A percentile compares a stretch with the other conserved stretches of the same genome.
Evolutionary conservation across 2,113 vertebrate species (phyloP).

Genomic region (Paratilapia polleni): DNA sequence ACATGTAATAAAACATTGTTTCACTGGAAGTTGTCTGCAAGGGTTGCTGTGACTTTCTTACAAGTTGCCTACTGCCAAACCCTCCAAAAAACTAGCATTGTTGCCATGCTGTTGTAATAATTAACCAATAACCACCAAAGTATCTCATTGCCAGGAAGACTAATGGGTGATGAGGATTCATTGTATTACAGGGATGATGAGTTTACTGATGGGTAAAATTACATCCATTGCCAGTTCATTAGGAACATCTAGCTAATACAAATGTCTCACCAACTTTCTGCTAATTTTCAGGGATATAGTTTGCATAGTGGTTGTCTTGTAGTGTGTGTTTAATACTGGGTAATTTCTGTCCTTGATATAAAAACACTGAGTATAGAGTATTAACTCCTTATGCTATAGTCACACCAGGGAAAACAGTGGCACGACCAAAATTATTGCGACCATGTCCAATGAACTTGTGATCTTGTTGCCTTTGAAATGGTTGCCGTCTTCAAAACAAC

Average conservation of each 20-base stretch:
- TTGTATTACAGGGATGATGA: too few relatives aligned
- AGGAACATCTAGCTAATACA: not conserved
- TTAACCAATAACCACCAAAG: not conserved
- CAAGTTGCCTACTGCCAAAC: not conserved
- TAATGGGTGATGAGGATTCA: not conserved
- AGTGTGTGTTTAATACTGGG: not conserved
- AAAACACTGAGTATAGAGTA: too few relatives aligned
- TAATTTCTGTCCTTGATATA: not conserved
- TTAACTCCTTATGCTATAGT: too few relatives aligned
- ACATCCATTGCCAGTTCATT: not conserved
- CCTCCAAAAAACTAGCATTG: not conserved
- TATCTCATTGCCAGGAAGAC: not conserved
- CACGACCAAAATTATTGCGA: too few relatives aligned
- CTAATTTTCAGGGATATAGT: not conserved
- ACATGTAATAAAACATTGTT: constrained; percentile 61
- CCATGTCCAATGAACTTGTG: too few relatives aligned
- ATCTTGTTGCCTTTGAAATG: too few relatives aligned
- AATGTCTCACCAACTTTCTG: not conserved
- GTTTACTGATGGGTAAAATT: too few relatives aligned
- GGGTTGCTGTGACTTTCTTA: not conserved
- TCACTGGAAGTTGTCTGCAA: constrained; percentile 14
- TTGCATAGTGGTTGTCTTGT: not conserved
- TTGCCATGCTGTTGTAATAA: not conserved
- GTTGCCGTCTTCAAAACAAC: too few relatives aligned
- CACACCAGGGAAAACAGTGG: too few relatives aligned